Percentiles rank a stretch among this genome's conserved stretches.
Evolutionary conservation across 2,888 invertebrate genomes (phyloP).

Genomic region (Drosophila buzzatii): DNA sequence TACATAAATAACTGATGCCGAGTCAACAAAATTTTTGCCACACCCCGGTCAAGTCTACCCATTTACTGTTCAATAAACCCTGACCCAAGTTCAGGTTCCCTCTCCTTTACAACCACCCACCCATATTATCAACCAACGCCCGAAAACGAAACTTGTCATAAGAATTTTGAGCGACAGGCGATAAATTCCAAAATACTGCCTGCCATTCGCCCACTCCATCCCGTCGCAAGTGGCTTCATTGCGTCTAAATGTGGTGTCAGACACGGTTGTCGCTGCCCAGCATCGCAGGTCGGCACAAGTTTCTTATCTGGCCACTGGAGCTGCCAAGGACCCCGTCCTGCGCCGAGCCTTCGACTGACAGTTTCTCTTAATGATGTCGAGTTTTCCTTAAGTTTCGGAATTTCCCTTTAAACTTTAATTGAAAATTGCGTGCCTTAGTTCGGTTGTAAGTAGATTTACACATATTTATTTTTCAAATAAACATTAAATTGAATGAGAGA

Average conservation of each 20-base stretch:
- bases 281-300: slow-evolving; percentile 6
- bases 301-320: slow-evolving; percentile 47
- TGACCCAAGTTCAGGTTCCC: slow-evolving; percentile 11
- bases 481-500: slow-evolving; percentile 61
- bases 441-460: slow-evolving; percentile 58
- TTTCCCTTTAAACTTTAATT: slow-evolving; percentile 48
- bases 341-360: slow-evolving; percentile 53
- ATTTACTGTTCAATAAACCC: neutral
- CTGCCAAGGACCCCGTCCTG: neutral
- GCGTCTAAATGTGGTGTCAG: slow-evolving; percentile 74
- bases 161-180: slow-evolving; percentile 45
- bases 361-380: slow-evolving; percentile 74
- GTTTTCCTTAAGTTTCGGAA: slow-evolving; percentile 50
- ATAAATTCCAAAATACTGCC: slow-evolving; percentile 24
- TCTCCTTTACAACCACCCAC: neutral
- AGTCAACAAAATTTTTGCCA: neutral
- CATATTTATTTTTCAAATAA: slow-evolving; percentile 69
- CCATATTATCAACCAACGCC: slow-evolving; percentile 20
- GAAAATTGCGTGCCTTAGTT: slow-evolving; percentile 35
- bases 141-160: slow-evolving; percentile 44
- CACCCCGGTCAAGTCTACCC: neutral
- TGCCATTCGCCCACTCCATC: neutral
- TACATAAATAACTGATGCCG: neutral
- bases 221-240: slow-evolving; percentile 45
- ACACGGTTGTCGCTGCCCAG: slow-evolving; percentile 37